These are phyloP conservation scores for Sitophilus oryzae DNA, from an alignment of 1,140 invertebrate species.

Conservation along the genomic window DNA sequence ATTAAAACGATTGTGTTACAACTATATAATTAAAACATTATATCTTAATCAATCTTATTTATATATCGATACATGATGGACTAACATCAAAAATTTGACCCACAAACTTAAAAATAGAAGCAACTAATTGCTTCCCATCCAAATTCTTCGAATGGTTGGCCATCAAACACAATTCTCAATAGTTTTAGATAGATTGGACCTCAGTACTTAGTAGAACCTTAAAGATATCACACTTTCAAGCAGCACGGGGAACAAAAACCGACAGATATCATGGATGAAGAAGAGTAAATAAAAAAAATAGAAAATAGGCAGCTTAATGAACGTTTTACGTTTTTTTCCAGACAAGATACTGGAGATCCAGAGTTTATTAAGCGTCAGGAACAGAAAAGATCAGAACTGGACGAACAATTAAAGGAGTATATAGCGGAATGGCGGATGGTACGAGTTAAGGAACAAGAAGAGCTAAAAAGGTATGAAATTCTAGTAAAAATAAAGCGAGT, in stretches of 20 bases:
- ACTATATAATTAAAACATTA: no score
- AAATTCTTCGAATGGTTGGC: slow-evolving; percentile 12
- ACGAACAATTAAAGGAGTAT: slow-evolving; percentile 93
- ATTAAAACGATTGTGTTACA: no score
- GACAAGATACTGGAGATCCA: slow-evolving; percentile 52
- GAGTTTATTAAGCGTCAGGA: slow-evolving; percentile 83
- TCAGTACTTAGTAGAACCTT: no score
- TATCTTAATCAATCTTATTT: no score
- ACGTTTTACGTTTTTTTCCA: slow-evolving; percentile 6
- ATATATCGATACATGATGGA: slow-evolving; percentile 4
- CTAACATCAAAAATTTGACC: slow-evolving; percentile 8
- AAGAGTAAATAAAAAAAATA: slow-evolving; percentile 13
- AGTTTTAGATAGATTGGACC: no score
- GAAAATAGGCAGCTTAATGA: neutral
- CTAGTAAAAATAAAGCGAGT: no score
- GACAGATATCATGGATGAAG: slow-evolving; percentile 16
- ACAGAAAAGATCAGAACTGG: slow-evolving; percentile 88
- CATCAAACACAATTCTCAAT: no score
- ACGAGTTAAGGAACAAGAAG: slow-evolving; percentile 88
- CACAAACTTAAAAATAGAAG: slow-evolving; percentile 13
- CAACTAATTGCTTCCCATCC: slow-evolving; percentile 5
- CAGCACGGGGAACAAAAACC: neutral
- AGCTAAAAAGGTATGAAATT: slow-evolving; percentile 58
- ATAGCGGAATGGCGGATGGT: slow-evolving; percentile 94
- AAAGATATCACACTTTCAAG: no score